Evolutionary conservation across 2,113 vertebrate species (phyloP).

Genomic region (Psephotus haematonotus): DNA sequence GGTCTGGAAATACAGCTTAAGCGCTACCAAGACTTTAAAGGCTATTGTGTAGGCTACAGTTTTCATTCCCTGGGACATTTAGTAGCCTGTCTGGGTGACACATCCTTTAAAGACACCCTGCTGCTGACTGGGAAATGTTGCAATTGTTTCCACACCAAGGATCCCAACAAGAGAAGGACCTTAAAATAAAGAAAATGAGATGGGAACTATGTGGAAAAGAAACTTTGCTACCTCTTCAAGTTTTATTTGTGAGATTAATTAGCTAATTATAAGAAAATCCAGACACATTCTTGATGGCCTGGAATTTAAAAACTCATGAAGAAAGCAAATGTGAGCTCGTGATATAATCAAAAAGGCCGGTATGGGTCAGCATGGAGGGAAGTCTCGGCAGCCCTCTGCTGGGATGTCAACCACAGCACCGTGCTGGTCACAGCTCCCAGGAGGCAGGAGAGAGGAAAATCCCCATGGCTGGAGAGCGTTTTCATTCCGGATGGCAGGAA

Average conservation of each 20-base stretch:
- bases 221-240: not conserved
- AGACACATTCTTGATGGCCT: not conserved
- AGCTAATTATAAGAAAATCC: not conserved
- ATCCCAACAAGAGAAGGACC: not conserved
- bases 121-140: not conserved
- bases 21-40: not conserved
- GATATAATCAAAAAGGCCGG: not conserved
- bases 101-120: not conserved
- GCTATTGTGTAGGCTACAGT: not conserved
- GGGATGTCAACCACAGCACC: not conserved
- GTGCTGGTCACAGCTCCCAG: not conserved
- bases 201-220: not conserved
- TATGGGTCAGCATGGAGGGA: not conserved
- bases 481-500: rapidly evolving
- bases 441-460: not conserved
- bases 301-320: not conserved
- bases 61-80: not conserved
- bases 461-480: not conserved
- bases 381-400: not conserved
- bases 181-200: not conserved
- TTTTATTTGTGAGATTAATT: not conserved
- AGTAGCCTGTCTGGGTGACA: not conserved
- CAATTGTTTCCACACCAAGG: not conserved
- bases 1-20: not conserved
- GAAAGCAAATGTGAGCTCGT: rapidly evolving